These are phyloP conservation scores for Cheirogaleus major DNA, from an alignment of 2,797 vertebrate species.

Conservation along the genomic window DNA sequence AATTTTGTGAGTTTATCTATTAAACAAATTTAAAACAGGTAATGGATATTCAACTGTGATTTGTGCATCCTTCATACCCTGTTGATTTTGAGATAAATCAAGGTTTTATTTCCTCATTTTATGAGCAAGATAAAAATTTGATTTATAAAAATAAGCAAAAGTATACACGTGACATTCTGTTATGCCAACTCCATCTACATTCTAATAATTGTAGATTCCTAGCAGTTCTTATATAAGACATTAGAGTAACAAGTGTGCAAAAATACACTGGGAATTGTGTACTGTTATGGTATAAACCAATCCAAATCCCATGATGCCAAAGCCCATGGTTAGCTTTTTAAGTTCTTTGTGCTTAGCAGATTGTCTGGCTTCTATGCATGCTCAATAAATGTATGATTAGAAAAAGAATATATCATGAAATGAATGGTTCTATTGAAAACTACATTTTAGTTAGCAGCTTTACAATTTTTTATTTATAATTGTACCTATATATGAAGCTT, in stretches of 20 bases:
- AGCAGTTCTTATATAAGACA: conserved; percentile 66
- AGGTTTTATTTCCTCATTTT: conserved; percentile 80
- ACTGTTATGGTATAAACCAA: conserved; percentile 46
- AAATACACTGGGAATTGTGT: conserved; percentile 64
- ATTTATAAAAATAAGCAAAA: conserved; percentile 70
- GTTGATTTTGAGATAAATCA: conserved; percentile 78
- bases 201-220: conserved; percentile 69
- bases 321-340: background rate
- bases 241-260: conserved; percentile 63
- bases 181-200: conserved; percentile 64
- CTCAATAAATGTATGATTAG: background rate
- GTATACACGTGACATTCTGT: background rate
- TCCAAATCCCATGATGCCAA: background rate
- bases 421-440: background rate
- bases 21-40: conserved; percentile 73
- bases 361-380: background rate
- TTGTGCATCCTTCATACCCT: conserved; percentile 67
- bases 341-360: background rate
- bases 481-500: background rate
- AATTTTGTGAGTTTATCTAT: conserved; percentile 67
- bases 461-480: conserved; percentile 15
- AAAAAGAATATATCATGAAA: background rate
- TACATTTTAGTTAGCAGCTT: background rate
- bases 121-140: conserved; percentile 76
- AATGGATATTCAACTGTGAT: conserved; percentile 78